Percentiles rank a stretch among this genome's conserved stretches.
Evolutionary conservation across 2,113 vertebrate species (phyloP).

Genomic region (Otolemur garnettii): DNA sequence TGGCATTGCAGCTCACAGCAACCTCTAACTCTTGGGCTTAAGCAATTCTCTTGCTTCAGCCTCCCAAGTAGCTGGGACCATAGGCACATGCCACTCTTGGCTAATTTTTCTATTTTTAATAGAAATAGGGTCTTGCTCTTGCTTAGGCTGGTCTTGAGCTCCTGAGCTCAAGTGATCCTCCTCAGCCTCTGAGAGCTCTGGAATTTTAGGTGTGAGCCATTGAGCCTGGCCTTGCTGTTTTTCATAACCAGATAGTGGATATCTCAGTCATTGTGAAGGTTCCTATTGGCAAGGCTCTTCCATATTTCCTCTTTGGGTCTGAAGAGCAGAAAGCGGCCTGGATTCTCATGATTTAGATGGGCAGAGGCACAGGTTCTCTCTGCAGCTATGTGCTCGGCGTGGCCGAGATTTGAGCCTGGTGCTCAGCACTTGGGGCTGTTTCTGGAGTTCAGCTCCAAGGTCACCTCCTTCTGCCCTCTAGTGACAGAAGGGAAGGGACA

Average conservation of each 20-base stretch:
- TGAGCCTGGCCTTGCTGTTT: too few relatives aligned
- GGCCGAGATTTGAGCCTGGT: background rate
- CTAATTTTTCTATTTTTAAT: too few relatives aligned
- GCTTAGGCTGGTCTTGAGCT: too few relatives aligned
- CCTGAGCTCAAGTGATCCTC: too few relatives aligned
- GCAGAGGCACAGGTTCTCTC: background rate
- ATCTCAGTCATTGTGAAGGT: background rate
- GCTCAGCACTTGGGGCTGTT: background rate
- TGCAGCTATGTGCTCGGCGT: fast-evolving
- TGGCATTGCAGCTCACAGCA: too few relatives aligned
- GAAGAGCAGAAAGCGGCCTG: background rate
- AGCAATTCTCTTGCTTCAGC: background rate
- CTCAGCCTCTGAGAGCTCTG: too few relatives aligned
- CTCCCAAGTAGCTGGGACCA: too few relatives aligned
- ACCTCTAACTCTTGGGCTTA: too few relatives aligned
- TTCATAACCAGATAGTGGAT: background rate
- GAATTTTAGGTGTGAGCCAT: too few relatives aligned
- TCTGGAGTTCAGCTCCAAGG: background rate
- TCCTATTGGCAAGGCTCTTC: background rate
- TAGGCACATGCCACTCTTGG: too few relatives aligned
- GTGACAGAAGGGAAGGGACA: background rate
- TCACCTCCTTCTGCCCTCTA: background rate
- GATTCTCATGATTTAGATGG: background rate
- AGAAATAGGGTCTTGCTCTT: too few relatives aligned
- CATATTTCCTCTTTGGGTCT: background rate